Evolutionary conservation across 2,797 vertebrate species (phyloP).

Genomic region (Catostomus latipinnis): DNA sequence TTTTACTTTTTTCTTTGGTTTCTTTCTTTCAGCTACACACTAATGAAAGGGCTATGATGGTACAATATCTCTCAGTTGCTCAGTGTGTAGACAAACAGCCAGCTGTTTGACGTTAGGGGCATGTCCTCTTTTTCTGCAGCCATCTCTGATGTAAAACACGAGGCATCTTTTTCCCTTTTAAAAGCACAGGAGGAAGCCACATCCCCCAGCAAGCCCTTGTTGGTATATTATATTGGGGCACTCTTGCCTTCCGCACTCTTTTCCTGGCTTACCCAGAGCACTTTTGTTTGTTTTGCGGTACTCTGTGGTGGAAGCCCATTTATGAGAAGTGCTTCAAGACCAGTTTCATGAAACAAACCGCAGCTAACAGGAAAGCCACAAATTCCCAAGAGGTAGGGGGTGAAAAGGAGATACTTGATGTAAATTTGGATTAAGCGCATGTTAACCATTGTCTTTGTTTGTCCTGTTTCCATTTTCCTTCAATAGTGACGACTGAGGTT

Average conservation of each 20-base stretch:
- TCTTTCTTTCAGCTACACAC: background rate
- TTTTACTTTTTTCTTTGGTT: conserved; percentile 6
- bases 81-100: conserved; percentile 64
- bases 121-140: conserved; percentile 69
- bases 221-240: conserved; percentile 57
- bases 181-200: conserved; percentile 63
- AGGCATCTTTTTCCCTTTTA: conserved; percentile 82
- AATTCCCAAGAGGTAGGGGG: conserved; percentile 13
- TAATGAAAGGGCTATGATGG: background rate
- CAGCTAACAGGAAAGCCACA: conserved; percentile 38
- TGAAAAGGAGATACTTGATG: conserved; percentile 14
- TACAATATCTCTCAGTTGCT: conserved; percentile 16
- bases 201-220: conserved; percentile 69
- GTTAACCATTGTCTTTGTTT: conserved; percentile 17
- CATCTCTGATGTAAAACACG: conserved; percentile 75
- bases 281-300: conserved; percentile 42
- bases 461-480: conserved; percentile 25
- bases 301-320: conserved; percentile 22
- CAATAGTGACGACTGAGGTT: conserved; percentile 4
- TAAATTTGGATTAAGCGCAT: conserved; percentile 36
- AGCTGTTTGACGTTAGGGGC: conserved; percentile 82
- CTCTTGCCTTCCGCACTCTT: conserved; percentile 21
- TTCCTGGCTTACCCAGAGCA: background rate
- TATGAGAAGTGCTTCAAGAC: conserved; percentile 3
- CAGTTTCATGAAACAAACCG: conserved; percentile 28